Evolutionary conservation across 2,888 invertebrate species (phyloP), one percentile per base, ranked within the genome.

Genomic region (Rambutsinella grinnellia): DNA sequence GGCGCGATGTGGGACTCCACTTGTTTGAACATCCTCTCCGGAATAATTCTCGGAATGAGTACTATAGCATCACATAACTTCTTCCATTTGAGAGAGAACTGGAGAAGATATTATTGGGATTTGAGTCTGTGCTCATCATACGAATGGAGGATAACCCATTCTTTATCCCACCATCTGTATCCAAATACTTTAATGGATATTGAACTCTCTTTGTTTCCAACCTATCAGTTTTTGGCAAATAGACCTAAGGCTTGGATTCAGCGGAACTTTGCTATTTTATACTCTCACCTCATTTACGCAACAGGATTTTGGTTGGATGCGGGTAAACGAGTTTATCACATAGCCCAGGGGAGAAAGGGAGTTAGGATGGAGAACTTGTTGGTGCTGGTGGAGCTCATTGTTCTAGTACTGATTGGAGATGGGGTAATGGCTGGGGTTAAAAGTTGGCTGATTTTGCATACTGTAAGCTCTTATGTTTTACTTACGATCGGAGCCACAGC

Each of bases 141-240:
- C 82, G 91, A 93, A 79, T 94, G 93, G 90, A 89, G 94, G 74
- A 90, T 94, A 49, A 91, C 91, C 0, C 94, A 94, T 84, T 91
- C 88, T 0, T 85, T 94, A 51, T 93, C 93, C 28, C 94, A 94
- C 85, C 94, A 95, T 85, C 87, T 92, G 13, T 93, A 91, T 85
- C 90, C 94, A 0, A 94, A 95, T 85, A 93, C 94, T 0, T 86
- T 92, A 1, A 89, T 91, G 86, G 57, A 65, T 54, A 65, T 70
- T 17, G 68, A 70, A 23, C 49, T 61, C 10, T 19, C 26, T 13
- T 17, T 76, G 21, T 76, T 44, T n/a, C 71, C 81, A 17, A 49
- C 79, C 0, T 54, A 67, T 36, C 67, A 75, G 68, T 51, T 70
- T 10, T 56, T 80, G 19, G 71, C 80, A 0, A 49, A 63, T n/a